Conservation (phyloP, 2,888 invertebrate genomes). For the Thereva unica region DNA sequence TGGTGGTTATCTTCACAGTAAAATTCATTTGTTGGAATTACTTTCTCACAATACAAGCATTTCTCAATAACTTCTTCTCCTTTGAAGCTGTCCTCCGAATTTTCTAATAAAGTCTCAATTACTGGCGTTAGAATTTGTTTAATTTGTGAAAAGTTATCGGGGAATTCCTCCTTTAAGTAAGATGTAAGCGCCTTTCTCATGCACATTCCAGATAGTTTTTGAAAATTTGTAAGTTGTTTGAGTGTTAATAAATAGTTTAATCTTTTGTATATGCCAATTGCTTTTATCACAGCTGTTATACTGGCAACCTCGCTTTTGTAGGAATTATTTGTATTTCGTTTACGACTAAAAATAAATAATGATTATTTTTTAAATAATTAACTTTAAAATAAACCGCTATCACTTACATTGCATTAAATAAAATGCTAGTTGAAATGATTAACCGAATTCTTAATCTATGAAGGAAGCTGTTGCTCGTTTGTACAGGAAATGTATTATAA, state of each 20-base stretch:
- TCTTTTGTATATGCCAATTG: slow-evolving; percentile 38
- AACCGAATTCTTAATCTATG: slow-evolving; percentile 50
- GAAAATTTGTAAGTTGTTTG: slow-evolving; percentile 45
- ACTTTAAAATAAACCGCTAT: background rate
- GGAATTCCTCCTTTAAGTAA: slow-evolving; percentile 14
- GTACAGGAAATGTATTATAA: slow-evolving; percentile 39
- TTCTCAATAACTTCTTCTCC: slow-evolving; percentile 40
- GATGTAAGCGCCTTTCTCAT: slow-evolving; percentile 39
- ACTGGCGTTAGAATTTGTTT: slow-evolving; percentile 23
- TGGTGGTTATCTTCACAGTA: slow-evolving; percentile 44
- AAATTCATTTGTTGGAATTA: slow-evolving; percentile 40
- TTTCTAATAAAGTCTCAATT: slow-evolving; percentile 23
- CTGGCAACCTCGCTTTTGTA: slow-evolving; percentile 7
- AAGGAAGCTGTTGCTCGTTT: slow-evolving; percentile 45
- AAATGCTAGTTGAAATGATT: slow-evolving; percentile 41
- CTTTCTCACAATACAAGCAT: slow-evolving; percentile 45
- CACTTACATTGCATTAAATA: slow-evolving; percentile 44
- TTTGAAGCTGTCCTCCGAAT: slow-evolving; percentile 18
- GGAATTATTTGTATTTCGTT: slow-evolving; percentile 8
- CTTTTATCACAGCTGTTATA: slow-evolving; percentile 37
- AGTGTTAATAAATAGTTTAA: slow-evolving; percentile 36
- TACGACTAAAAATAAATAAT: slow-evolving; percentile 4
- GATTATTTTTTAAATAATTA: slow-evolving; percentile 5
- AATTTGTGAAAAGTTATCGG: slow-evolving; percentile 12
- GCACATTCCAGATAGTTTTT: slow-evolving; percentile 45